These are phyloP conservation scores for Brenthis hecate DNA, from an alignment of 2,888 invertebrate species.

Conservation along the genomic window DNA sequence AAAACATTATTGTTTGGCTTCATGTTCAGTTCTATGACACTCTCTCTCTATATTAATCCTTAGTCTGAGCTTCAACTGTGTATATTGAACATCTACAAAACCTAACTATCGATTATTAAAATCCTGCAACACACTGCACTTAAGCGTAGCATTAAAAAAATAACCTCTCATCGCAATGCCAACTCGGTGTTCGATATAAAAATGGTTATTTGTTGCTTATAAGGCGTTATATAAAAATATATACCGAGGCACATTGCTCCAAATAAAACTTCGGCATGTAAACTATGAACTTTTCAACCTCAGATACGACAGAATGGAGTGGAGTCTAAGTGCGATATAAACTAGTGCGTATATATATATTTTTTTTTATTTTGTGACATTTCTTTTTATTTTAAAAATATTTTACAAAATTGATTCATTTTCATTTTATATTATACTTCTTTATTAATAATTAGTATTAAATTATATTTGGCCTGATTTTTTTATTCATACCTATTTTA, in stretches of 20 bases:
- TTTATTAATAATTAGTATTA: background rate
- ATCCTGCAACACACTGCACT: conserved; percentile 13
- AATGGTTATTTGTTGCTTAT: conserved; percentile 27
- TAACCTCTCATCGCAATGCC: conserved; percentile 8
- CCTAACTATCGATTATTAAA: conserved; percentile 6
- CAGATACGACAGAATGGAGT: conserved; percentile 22
- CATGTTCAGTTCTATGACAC: too few species aligned
- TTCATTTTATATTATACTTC: conserved; percentile 5
- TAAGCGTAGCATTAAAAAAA: conserved; percentile 13
- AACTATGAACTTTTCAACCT: conserved; percentile 28
- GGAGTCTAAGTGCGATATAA: conserved; percentile 26
- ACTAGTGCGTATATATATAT: conserved; percentile 30
- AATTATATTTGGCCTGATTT: background rate
- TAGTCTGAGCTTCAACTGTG: too few species aligned
- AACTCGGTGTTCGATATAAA: conserved; percentile 32
- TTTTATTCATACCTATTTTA: too few species aligned
- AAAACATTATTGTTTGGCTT: too few species aligned
- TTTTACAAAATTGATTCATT: conserved; percentile 3
- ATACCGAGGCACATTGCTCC: conserved; percentile 31
- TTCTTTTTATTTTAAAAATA: conserved; percentile 15
- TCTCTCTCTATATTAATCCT: too few species aligned
- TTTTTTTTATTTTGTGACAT: conserved; percentile 15
- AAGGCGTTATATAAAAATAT: conserved; percentile 35
- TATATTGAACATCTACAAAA: background rate
- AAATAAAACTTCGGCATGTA: conserved; percentile 21